These are phyloP conservation scores for Umimayanthus kanabou DNA, from an alignment of 92 coral and sea anemone genomes.

Conservation along the genomic window DNA sequence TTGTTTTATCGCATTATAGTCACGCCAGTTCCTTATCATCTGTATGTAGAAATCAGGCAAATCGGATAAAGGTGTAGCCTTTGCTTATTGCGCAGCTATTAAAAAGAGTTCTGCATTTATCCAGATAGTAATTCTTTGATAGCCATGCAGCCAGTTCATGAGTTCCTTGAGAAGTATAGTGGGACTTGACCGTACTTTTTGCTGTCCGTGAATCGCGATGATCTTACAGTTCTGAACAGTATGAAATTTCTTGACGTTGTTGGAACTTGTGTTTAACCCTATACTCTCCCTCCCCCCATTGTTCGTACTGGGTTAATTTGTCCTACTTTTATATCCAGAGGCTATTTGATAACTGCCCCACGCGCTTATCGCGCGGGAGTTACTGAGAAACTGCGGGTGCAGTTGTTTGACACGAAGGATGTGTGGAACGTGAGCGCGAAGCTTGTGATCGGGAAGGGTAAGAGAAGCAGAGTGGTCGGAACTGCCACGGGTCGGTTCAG, in stretches of 20 bases:
- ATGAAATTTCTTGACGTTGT: not conserved
- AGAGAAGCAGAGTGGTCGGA: not conserved
- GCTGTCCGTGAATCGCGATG: no score
- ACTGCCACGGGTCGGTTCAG: conserved; percentile 28
- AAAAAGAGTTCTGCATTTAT: no score
- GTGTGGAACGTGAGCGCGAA: conserved; percentile 61
- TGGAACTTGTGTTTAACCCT: not conserved
- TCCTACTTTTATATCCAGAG: conserved; percentile 28
- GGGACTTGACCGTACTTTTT: no score
- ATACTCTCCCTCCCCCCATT: no score
- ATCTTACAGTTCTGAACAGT: not conserved
- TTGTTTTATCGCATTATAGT: no score
- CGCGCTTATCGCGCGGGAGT: conserved; percentile 66
- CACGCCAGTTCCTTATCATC: no score
- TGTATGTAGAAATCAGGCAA: no score
- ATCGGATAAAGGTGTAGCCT: no score
- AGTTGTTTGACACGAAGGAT: conserved; percentile 43
- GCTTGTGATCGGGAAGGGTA: conserved; percentile 1
- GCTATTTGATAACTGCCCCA: conserved; percentile 70
- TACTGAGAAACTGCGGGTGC: conserved; percentile 57
- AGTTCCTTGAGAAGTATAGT: no score
- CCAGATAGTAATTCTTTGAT: no score
- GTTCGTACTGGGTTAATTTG: not conserved
- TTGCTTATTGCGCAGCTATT: no score
- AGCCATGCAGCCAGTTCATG: no score